These are phyloP conservation scores for Criorhina ranunculi DNA, from an alignment of 2,888 invertebrate genomes.

Conservation along the genomic window DNA sequence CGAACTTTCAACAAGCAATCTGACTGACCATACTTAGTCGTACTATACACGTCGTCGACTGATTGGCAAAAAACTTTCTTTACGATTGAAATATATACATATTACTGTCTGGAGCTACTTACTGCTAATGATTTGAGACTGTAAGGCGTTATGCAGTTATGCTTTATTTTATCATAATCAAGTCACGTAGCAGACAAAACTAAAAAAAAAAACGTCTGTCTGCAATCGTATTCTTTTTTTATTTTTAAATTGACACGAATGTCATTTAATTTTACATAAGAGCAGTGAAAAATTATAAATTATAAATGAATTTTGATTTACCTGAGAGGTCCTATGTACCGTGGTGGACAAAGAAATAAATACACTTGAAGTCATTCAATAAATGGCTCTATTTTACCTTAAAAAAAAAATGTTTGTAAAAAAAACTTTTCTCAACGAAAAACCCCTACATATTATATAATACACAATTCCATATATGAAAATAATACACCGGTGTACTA, in stretches of 20 bases:
- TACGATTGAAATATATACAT: slow-evolving; percentile 31
- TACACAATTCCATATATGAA: no score
- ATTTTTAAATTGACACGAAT: slow-evolving; percentile 59
- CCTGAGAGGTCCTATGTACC: slow-evolving; percentile 4
- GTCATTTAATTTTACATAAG: slow-evolving; percentile 41
- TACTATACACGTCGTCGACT: slow-evolving; percentile 35
- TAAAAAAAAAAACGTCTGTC: slow-evolving; percentile 18
- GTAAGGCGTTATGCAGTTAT: slow-evolving; percentile 52
- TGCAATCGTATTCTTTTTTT: slow-evolving; percentile 21
- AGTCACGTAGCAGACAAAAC: slow-evolving; percentile 61
- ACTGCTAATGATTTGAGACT: slow-evolving; percentile 44
- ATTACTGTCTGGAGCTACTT: slow-evolving; percentile 21
- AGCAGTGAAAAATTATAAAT: background rate
- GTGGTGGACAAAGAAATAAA: no score
- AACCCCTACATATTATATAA: no score
- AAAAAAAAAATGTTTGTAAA: no score
- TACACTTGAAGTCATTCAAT: no score
- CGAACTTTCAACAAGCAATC: slow-evolving; percentile 43
- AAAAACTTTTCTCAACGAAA: no score
- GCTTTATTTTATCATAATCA: slow-evolving; percentile 21
- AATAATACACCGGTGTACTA: no score
- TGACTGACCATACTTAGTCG: slow-evolving; percentile 9
- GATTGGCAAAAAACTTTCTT: slow-evolving; percentile 52
- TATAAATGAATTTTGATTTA: background rate
- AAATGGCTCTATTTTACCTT: no score